These are phyloP conservation scores for Champsocephalus esox DNA, from an alignment of 2,797 vertebrate genomes.

Conservation along the genomic window DNA sequence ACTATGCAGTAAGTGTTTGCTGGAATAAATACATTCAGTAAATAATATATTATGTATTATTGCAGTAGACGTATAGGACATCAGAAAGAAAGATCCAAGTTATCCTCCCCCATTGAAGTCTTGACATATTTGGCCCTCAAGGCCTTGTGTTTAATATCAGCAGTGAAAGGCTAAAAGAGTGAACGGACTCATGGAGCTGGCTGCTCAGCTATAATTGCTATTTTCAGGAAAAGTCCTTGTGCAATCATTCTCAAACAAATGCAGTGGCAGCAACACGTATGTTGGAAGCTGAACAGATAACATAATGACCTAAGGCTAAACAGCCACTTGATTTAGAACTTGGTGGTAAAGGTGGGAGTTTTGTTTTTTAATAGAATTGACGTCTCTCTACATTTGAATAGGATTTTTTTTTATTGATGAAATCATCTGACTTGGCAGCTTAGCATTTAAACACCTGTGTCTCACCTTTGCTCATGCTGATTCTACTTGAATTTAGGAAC, in stretches of 20 bases:
- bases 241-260: conserved; percentile 35
- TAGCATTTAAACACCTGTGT: background rate
- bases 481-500: too few species aligned
- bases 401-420: too few species aligned
- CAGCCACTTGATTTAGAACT: background rate
- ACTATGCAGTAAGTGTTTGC: background rate
- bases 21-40: background rate
- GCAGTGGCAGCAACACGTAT: conserved; percentile 8
- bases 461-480: too few species aligned
- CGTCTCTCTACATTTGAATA: background rate
- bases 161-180: background rate
- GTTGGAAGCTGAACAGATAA: conserved; percentile 13
- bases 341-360: background rate
- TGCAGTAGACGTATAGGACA: background rate
- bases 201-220: conserved; percentile 21
- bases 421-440: background rate
- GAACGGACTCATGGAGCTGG: background rate
- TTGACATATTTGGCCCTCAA: conserved; percentile 8
- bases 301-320: conserved; percentile 13
- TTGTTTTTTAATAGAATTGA: conserved; percentile 9
- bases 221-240: conserved; percentile 26
- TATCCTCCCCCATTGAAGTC: background rate
- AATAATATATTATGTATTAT: background rate
- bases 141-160: conserved; percentile 8
- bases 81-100: background rate